A percentile compares a stretch with the other conserved stretches of the same genome.
These are phyloP conservation scores for Premnoplex brunnescens DNA, from an alignment of 2,797 vertebrate species.

Conservation along the genomic window DNA sequence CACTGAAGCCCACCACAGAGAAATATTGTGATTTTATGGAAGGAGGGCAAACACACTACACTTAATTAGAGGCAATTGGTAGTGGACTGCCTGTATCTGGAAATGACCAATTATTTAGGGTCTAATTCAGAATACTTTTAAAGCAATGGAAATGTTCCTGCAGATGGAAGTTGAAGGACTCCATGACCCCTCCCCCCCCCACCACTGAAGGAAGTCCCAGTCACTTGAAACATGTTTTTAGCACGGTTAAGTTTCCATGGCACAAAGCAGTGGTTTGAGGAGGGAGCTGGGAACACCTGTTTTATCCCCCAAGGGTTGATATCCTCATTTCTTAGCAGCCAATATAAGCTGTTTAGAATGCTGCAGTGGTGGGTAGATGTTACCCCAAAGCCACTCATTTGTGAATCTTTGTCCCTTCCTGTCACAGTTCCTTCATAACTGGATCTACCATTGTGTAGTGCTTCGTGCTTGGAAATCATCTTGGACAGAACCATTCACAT, in stretches of 20 bases:
- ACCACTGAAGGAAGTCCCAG: neutral
- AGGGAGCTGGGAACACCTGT: neutral
- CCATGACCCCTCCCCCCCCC: rapidly evolving
- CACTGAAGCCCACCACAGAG: neutral
- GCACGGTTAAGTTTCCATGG: rapidly evolving
- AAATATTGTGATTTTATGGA: neutral
- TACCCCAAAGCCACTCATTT: neutral
- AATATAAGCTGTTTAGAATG: neutral
- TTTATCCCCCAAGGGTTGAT: neutral
- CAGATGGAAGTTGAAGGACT: neutral
- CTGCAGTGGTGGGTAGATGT: neutral
- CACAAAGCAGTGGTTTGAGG: neutral
- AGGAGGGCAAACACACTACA: neutral
- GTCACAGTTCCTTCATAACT: neutral
- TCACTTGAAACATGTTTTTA: neutral
- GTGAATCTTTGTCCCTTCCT: neutral
- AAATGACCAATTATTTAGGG: neutral
- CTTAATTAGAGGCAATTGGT: neutral
- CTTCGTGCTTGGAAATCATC: neutral
- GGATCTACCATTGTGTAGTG: neutral
- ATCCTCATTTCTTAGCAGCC: neutral
- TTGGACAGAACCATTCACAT: neutral
- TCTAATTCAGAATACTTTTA: neutral
- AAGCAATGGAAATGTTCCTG: neutral
- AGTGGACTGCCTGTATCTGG: neutral